These are phyloP conservation scores for Drosophila tripunctata DNA, from an alignment of 2,888 invertebrate species.

Conservation along the genomic window DNA sequence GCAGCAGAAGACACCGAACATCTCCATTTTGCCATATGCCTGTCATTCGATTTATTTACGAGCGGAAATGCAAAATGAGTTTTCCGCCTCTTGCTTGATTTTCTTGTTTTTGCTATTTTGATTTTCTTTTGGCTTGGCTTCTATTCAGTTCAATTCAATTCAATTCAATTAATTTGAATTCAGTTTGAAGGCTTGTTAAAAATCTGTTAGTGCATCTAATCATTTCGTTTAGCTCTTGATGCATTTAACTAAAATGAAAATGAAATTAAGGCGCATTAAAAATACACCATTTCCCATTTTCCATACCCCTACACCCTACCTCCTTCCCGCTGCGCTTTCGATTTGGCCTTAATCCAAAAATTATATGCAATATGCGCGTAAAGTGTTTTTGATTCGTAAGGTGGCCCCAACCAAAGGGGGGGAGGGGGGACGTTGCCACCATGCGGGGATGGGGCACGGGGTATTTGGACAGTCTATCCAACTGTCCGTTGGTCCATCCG, in stretches of 20 bases:
- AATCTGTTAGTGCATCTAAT: constrained; percentile 43
- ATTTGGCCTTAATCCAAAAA: constrained; percentile 67
- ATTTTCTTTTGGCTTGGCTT: not conserved
- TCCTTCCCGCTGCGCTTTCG: not conserved
- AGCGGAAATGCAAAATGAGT: constrained; percentile 30
- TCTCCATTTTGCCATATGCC: constrained; percentile 36
- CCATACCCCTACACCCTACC: not conserved
- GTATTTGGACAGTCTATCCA: constrained; percentile 1
- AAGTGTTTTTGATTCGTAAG: constrained; percentile 70
- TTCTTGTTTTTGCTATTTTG: no score
- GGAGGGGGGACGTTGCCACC: not conserved
- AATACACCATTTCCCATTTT: constrained; percentile 21
- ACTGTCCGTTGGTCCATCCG: not conserved
- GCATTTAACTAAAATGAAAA: constrained; percentile 69
- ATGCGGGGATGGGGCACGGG: not conserved
- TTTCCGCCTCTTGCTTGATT: no score
- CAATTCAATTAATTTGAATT: not conserved
- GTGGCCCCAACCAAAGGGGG: no score
- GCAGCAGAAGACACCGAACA: constrained; percentile 33
- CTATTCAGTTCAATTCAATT: not conserved
- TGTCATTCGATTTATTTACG: constrained; percentile 47
- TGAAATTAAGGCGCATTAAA: constrained; percentile 67
- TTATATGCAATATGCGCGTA: constrained; percentile 66
- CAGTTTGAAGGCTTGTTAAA: constrained; percentile 1
- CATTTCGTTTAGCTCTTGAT: constrained; percentile 25